Evolutionary conservation across 1,140 invertebrate species (phyloP).

Genomic region (Cardiocondyla obscurior): DNA sequence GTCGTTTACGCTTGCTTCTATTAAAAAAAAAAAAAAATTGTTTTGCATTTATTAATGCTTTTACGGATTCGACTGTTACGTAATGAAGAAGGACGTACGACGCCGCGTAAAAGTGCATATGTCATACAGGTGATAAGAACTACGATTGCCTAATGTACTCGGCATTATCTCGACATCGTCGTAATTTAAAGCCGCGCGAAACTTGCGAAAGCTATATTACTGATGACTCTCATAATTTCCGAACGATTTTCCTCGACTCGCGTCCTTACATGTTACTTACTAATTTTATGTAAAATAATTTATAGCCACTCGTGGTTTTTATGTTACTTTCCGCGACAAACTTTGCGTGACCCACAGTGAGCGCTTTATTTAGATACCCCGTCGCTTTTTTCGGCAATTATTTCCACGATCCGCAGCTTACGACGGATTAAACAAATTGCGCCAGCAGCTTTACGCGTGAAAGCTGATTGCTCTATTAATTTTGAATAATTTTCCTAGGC

Average conservation of each 20-base stretch:
- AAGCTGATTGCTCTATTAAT: conserved; percentile 19
- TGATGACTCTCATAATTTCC: too few relatives aligned
- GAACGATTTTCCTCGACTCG: too few relatives aligned
- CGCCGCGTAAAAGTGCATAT: background rate
- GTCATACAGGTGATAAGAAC: conserved; percentile 26
- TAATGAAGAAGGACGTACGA: background rate
- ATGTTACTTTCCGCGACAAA: too few relatives aligned
- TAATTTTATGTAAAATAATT: too few relatives aligned
- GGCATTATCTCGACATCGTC: conserved; percentile 10
- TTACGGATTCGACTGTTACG: background rate
- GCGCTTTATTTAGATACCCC: too few relatives aligned
- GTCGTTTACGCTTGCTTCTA: too few relatives aligned
- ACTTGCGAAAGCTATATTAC: background rate
- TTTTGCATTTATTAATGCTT: too few relatives aligned
- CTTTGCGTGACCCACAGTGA: too few relatives aligned
- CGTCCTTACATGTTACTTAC: too few relatives aligned
- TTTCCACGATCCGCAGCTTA: background rate
- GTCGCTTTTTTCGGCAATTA: too few relatives aligned
- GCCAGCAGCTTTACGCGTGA: background rate
- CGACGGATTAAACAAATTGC: background rate
- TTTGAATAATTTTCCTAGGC: conserved; percentile 26
- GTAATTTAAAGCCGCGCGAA: background rate
- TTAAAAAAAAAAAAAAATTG: too few relatives aligned
- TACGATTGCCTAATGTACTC: background rate
- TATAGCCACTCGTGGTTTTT: too few relatives aligned